Base-by-base conservation (phyloP, 2,888 invertebrate species). In the Aspidiotus rigidus region DNA sequence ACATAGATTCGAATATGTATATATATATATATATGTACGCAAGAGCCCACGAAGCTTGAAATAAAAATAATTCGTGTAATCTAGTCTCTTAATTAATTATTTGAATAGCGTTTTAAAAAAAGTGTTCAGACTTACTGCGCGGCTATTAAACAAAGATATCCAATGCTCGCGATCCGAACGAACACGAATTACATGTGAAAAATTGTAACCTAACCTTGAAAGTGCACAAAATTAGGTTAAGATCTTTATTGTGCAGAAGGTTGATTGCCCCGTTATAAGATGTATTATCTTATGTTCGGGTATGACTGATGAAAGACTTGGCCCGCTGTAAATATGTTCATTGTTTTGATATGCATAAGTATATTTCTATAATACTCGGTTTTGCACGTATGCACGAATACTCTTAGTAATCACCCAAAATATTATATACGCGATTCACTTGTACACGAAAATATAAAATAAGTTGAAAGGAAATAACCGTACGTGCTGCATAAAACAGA, bases 111-210 rank as follows among this genome's bases (percentile, higher is more conserved):
- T 64, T 41, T 64, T 54, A 56, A 66, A 66, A 60, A 42, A 15
- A 57, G 5, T 3, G 28, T 28, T 3, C 28, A 28, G 28, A 28
- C 28, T 28, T 28, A 28, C 28, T 28, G 28, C 28, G 28, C 28
- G 28, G 28, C 28, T 28, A 28, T 28, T 28, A 28, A 28, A 28
- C 28, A 28, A 28, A 28, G 28, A 28, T 28, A 28, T 28, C 28
- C 28, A 28, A 5, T 28, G 5, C 28, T 28, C 28, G 28, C 28
- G 59, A 66, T 66, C 59, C 59, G 57, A 66, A 59, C 59, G 66
- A 66, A 66, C 66, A 66, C 66, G 66, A 66, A 66, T 66, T 66
- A 49, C 66, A 66, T 60, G 66, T 66, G 66, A 66, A 66, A 66
- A 66, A 59, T 57, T 49, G 60, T 59, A 57, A 57, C 53, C 15